phyloP scores from a whole-genome alignment of 2,797 vertebrate species.

The Allobates femoralis region DNA sequence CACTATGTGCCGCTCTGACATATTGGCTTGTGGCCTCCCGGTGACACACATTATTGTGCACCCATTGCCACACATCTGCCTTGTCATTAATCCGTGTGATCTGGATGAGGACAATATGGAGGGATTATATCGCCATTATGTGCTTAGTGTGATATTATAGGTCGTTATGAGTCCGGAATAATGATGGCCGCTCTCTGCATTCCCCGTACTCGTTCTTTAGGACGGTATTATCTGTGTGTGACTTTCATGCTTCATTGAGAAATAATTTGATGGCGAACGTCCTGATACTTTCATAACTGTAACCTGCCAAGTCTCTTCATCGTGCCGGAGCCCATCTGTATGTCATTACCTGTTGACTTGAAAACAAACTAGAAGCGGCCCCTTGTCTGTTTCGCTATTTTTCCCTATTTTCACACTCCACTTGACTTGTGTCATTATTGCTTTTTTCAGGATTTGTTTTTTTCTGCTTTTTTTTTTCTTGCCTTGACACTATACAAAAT shows the following conservation, averaged over 20 bases:
- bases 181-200: not conserved
- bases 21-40: too few species aligned
- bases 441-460: not conserved
- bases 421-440: not conserved
- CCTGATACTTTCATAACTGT: slow-evolving; percentile 57
- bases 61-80: too few species aligned
- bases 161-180: not conserved
- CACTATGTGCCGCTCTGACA: too few species aligned
- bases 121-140: not conserved
- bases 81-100: not conserved
- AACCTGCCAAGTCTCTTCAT: slow-evolving; percentile 53
- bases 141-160: not conserved
- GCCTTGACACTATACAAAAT: not conserved
- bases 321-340: slow-evolving; percentile 52
- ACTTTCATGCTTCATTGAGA: slow-evolving; percentile 61
- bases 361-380: slow-evolving; percentile 47
- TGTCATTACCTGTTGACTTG: slow-evolving; percentile 57
- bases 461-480: not conserved
- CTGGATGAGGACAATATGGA: not conserved
- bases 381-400: slow-evolving; percentile 20
- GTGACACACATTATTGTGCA: too few species aligned
- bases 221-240: slow-evolving; percentile 51
- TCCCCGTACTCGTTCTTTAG: slow-evolving; percentile 16
- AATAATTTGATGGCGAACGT: slow-evolving; percentile 53
- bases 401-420: not conserved